Conservation (phyloP, 1,140 invertebrate genomes). For the Psix sp. region DNA sequence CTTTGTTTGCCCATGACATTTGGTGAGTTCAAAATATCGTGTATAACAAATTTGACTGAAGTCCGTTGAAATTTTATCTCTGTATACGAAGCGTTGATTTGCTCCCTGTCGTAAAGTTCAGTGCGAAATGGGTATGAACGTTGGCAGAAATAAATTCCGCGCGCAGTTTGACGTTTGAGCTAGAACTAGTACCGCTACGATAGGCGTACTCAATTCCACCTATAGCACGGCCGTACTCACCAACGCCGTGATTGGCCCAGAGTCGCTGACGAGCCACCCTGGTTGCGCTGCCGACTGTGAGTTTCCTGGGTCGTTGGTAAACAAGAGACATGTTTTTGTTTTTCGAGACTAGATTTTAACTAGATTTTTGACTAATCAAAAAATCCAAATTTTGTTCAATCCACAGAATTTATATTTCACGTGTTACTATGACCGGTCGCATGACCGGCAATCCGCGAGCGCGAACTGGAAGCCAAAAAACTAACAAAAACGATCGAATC, state of each 20-base stretch:
- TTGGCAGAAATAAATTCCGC: too few species aligned
- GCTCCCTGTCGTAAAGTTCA: too few species aligned
- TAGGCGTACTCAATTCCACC: not conserved
- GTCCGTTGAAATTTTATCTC: too few species aligned
- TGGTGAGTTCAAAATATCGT: too few species aligned
- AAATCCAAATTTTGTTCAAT: too few species aligned
- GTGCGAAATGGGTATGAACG: too few species aligned
- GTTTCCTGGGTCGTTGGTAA: conserved; percentile 66
- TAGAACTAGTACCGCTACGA: not conserved
- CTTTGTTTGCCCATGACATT: too few species aligned
- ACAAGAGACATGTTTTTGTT: conserved; percentile 64
- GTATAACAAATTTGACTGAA: too few species aligned
- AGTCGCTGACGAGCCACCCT: conserved; percentile 71
- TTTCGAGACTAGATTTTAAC: conserved; percentile 14
- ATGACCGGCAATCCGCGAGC: not conserved
- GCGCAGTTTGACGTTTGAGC: too few species aligned
- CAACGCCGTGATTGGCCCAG: conserved; percentile 55
- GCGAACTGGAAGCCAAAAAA: not conserved
- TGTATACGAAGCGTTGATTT: too few species aligned
- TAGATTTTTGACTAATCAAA: not conserved
- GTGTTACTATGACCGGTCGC: not conserved
- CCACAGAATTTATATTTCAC: too few species aligned
- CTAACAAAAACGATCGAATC: not conserved
- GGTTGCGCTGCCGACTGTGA: conserved; percentile 71
- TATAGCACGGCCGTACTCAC: conserved; percentile 46